A percentile compares a stretch with the other conserved stretches of the same genome.
Evolutionary conservation across 92 coral and sea anemone genomes (phyloP).

Genomic region (Porites evermanni): DNA sequence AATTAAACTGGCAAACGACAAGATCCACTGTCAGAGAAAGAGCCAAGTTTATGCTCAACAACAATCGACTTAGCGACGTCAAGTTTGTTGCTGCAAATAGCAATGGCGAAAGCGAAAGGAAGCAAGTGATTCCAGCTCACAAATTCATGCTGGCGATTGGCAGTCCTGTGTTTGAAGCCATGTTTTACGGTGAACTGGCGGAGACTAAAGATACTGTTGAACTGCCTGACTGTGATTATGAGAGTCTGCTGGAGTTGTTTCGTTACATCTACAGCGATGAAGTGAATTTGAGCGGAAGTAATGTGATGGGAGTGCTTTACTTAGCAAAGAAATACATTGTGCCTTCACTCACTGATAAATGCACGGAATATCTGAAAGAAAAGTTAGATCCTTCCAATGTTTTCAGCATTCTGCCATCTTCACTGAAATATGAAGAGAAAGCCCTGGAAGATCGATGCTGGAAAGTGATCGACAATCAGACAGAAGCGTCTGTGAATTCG

Average conservation of each 20-base stretch:
- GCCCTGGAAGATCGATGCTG: conserved; percentile 69
- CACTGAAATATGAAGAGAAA: conserved; percentile 65
- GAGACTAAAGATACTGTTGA: conserved; percentile 28
- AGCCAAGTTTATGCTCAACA: conserved; percentile 70
- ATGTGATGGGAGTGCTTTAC: conserved; percentile 75
- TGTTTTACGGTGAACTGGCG: conserved; percentile 73
- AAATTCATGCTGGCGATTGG: conserved; percentile 40
- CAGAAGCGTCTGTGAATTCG: conserved; percentile 68
- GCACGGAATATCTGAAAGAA: conserved; percentile 63
- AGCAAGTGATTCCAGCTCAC: conserved; percentile 43
- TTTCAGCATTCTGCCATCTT: conserved; percentile 61
- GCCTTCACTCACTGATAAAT: conserved; percentile 62
- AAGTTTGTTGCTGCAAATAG: conserved; percentile 35
- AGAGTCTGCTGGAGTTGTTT: conserved; percentile 69
- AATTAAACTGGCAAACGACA: conserved; percentile 62
- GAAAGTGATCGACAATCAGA: conserved; percentile 63
- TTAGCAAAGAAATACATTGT: conserved; percentile 74
- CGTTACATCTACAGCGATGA: conserved; percentile 77
- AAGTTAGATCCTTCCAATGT: conserved; percentile 67
- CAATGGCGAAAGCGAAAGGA: conserved; percentile 3
- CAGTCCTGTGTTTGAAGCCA: conserved; percentile 73
- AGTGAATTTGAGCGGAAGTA: conserved; percentile 62
- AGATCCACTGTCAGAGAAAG: conserved; percentile 73
- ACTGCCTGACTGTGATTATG: conserved; percentile 58
- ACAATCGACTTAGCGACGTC: conserved; percentile 64